Conservation (phyloP, 2,797 vertebrate genomes). For the Stomatorhinus walkeri region DNA sequence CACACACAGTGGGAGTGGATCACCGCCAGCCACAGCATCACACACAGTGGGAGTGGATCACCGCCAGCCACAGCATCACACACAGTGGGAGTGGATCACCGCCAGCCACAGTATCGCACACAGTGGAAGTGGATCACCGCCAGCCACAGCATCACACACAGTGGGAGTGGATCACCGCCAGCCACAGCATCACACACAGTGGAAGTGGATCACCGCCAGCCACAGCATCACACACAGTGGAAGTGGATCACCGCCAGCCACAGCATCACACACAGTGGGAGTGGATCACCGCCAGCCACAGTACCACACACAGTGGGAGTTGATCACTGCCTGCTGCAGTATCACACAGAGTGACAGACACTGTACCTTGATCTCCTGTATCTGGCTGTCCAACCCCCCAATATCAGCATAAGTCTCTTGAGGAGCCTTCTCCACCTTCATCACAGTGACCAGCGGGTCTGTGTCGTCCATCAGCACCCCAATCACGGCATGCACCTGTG, state of each 20-base stretch:
- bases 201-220: not conserved
- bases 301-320: not conserved
- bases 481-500: conserved; percentile 90
- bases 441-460: conserved; percentile 91
- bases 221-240: not conserved
- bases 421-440: conserved; percentile 98
- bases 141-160: not conserved
- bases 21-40: not conserved
- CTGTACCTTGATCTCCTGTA: conserved; percentile 92
- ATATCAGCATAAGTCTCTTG: conserved; percentile 97
- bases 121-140: not conserved
- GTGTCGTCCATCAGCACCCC: conserved; percentile 98
- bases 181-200: not conserved
- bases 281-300: not conserved
- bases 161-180: not conserved
- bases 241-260: not conserved
- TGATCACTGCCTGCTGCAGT: not conserved
- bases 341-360: not conserved
- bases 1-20: not conserved
- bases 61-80: not conserved
- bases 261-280: not conserved
- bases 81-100: not conserved
- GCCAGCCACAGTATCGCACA: not conserved
- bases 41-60: not conserved
- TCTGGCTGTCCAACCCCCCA: conserved; percentile 91